phyloP scores from a whole-genome alignment of 2,113 vertebrate species.

The Brevimyrus niger region DNA sequence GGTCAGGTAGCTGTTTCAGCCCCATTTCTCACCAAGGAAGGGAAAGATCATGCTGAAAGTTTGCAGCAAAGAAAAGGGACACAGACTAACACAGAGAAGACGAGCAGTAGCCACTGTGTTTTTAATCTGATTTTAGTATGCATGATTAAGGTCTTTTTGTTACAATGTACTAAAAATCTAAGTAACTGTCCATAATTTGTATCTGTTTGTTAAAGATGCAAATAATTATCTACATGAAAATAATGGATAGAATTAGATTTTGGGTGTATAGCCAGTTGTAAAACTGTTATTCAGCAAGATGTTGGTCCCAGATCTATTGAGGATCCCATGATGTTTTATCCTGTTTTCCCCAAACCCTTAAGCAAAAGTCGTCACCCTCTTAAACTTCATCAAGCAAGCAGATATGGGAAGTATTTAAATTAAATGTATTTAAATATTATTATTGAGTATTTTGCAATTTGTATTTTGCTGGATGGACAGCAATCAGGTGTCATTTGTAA shows the following conservation, averaged over 20 bases:
- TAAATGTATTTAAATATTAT: neutral
- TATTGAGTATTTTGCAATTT: neutral
- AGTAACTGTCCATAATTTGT: neutral
- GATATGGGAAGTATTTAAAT: neutral
- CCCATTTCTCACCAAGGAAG: neutral
- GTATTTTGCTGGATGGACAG: neutral
- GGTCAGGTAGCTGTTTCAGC: neutral
- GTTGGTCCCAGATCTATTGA: neutral
- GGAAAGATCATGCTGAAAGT: neutral
- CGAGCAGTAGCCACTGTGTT: neutral
- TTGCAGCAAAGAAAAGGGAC: neutral
- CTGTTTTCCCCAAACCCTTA: neutral
- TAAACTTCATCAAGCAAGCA: neutral
- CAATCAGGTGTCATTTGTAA: neutral
- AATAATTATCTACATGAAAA: neutral
- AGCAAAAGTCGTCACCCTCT: neutral
- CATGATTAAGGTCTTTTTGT: neutral
- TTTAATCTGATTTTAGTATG: neutral
- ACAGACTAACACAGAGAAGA: neutral
- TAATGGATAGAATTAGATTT: neutral
- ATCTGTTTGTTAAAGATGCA: neutral
- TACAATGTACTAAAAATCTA: neutral
- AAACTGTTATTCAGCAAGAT: neutral
- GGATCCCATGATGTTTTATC: neutral
- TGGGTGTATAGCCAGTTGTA: neutral